Evolutionary conservation across 2,797 vertebrate species (phyloP).

Genomic region (Protonibea diacanthus): DNA sequence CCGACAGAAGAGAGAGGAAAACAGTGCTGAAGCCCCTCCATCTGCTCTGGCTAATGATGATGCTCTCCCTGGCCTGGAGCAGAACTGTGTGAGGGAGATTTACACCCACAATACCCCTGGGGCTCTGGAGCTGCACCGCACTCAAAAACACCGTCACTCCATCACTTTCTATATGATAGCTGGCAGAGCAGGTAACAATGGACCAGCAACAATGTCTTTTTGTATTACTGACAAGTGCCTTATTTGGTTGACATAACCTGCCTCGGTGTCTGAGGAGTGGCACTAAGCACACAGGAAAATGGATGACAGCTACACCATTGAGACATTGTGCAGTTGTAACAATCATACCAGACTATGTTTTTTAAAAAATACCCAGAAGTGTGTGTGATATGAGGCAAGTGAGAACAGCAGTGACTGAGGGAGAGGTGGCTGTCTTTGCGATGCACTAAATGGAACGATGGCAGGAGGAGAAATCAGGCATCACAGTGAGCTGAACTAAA

Average conservation of each 20-base stretch:
- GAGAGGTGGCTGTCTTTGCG: slow-evolving; percentile 56
- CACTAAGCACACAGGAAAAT: slow-evolving; percentile 66
- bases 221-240: slow-evolving; percentile 83
- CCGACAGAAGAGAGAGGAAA: slow-evolving; percentile 62
- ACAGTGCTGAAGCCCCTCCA: slow-evolving; percentile 71
- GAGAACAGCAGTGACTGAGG: slow-evolving; percentile 40
- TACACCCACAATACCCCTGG: slow-evolving; percentile 80
- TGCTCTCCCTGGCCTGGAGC: slow-evolving; percentile 78
- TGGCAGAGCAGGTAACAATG: slow-evolving; percentile 81
- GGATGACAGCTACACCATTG: slow-evolving; percentile 79
- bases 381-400: slow-evolving; percentile 50
- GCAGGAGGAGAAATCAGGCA: slow-evolving; percentile 54
- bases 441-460: slow-evolving; percentile 69
- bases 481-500: slow-evolving; percentile 52
- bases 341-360: slow-evolving; percentile 68
- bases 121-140: slow-evolving; percentile 58
- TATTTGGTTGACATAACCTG: slow-evolving; percentile 83
- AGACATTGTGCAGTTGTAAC: slow-evolving; percentile 73
- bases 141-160: slow-evolving; percentile 78
- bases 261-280: slow-evolving; percentile 70
- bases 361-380: slow-evolving; percentile 32
- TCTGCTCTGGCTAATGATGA: slow-evolving; percentile 83
- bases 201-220: slow-evolving; percentile 81
- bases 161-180: slow-evolving; percentile 80
- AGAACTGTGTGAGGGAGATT: slow-evolving; percentile 79